phyloP scores from a whole-genome alignment of 2,888 invertebrate genomes.

The Sphaeridia pumilis region DNA sequence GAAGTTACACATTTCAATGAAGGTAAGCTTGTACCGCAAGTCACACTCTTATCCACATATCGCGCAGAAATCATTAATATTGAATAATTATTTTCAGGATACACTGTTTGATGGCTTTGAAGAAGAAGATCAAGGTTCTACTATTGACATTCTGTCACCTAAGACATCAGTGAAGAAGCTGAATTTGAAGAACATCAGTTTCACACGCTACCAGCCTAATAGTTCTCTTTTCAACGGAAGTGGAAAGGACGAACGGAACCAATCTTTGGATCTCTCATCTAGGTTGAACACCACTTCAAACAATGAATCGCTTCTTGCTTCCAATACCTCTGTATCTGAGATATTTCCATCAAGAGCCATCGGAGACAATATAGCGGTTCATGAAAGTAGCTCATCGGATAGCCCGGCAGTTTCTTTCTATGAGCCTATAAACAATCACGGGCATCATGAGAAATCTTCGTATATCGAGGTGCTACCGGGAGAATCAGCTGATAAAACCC shows the following conservation, averaged over 20 bases:
- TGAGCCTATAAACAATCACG: slow-evolving; percentile 12
- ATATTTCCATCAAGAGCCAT: background rate
- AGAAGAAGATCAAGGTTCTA: slow-evolving; percentile 51
- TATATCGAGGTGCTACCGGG: background rate
- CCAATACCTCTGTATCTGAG: slow-evolving; percentile 2
- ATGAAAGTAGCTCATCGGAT: slow-evolving; percentile 8
- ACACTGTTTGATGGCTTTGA: slow-evolving; percentile 76
- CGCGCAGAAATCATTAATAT: too few relatives aligned
- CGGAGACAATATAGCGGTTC: background rate
- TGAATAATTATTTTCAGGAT: slow-evolving; percentile 43
- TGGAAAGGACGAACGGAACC: background rate
- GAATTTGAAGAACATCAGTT: slow-evolving; percentile 19
- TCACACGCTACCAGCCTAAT: slow-evolving; percentile 9
- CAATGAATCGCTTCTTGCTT: slow-evolving; percentile 3
- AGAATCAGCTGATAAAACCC: background rate
- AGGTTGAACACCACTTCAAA: background rate
- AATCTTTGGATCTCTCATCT: background rate
- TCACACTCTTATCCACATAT: too few relatives aligned
- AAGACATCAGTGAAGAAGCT: slow-evolving; percentile 32
- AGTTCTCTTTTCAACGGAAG: slow-evolving; percentile 3
- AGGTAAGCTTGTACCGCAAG: slow-evolving; percentile 17
- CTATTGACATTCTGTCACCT: slow-evolving; percentile 31
- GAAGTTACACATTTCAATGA: slow-evolving; percentile 20
- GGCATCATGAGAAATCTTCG: slow-evolving; percentile 4
- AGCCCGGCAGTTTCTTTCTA: slow-evolving; percentile 14